Evolutionary conservation across 1,140 invertebrate genomes (phyloP).

Genomic region (Rhopalosiphum maidis): DNA sequence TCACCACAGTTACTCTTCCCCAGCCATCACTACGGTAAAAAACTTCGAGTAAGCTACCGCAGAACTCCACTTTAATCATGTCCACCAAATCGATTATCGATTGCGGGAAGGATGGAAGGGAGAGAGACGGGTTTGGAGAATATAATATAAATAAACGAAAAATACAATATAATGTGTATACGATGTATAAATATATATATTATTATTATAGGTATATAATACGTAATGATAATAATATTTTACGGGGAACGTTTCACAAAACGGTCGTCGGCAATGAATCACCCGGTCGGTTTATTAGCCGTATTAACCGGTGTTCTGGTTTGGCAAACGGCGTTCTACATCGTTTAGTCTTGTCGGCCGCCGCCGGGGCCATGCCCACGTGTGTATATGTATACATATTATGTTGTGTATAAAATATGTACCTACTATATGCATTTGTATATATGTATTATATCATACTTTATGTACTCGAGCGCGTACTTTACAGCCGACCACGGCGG

Average conservation of each 20-base stretch:
- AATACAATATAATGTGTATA: neutral
- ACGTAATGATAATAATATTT: conserved; percentile 28
- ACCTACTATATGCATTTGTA: neutral
- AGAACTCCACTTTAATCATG: neutral
- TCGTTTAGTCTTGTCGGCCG: conserved; percentile 36
- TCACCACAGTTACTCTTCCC: too few species aligned
- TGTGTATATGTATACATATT: neutral
- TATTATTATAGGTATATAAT: neutral
- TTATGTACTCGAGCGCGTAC: neutral
- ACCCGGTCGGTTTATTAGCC: conserved; percentile 44
- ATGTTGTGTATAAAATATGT: neutral
- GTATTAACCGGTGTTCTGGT: conserved; percentile 45
- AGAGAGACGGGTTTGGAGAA: neutral
- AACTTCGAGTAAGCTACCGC: neutral
- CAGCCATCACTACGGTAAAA: neutral
- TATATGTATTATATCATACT: neutral
- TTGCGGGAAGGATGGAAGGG: neutral
- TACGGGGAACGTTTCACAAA: conserved; percentile 23
- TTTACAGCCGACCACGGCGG: neutral
- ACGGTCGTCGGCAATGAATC: conserved; percentile 41
- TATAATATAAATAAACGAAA: neutral
- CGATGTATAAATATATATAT: neutral
- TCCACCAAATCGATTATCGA: neutral
- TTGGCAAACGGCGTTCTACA: conserved; percentile 50
- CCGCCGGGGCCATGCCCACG: conserved; percentile 38